phyloP scores from a whole-genome alignment of 2,888 invertebrate genomes.

The Unio delphinus region DNA sequence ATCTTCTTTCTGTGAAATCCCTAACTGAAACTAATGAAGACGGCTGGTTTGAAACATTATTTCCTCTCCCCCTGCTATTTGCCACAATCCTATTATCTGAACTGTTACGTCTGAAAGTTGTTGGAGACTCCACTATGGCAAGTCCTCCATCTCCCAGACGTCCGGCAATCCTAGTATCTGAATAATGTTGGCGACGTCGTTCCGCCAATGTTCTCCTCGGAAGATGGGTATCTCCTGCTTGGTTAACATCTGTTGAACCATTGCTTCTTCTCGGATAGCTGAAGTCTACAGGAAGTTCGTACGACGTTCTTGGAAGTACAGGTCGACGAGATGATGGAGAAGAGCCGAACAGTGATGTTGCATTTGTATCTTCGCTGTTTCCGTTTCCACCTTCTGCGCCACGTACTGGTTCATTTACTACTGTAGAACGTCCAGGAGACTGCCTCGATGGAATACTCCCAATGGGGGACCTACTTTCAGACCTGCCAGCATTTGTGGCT shows the following conservation, averaged over 20 bases:
- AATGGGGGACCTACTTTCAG: neutral
- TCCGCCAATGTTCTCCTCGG: constrained; percentile 37
- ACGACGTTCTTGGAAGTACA: constrained; percentile 19
- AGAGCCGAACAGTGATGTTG: neutral
- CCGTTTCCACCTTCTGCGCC: constrained; percentile 1
- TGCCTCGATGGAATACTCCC: neutral
- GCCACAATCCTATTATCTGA: too few relatives aligned
- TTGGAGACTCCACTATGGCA: constrained; percentile 1
- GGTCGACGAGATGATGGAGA: constrained; percentile 9
- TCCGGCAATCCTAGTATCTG: constrained; percentile 47
- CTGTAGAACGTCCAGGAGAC: neutral
- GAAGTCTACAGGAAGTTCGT: constrained; percentile 34
- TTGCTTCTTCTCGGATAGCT: constrained; percentile 23
- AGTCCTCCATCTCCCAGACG: constrained; percentile 15
- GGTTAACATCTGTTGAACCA: constrained; percentile 24
- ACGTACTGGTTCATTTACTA: neutral
- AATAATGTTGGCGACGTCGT: constrained; percentile 46
- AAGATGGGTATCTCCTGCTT: neutral
- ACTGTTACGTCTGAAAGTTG: constrained; percentile 3
- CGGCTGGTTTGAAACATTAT: too few relatives aligned
- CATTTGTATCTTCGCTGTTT: neutral
- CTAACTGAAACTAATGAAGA: too few relatives aligned
- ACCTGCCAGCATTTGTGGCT: neutral
- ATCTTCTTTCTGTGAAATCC: too few relatives aligned
- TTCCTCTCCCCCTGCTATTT: too few relatives aligned